Percentiles rank a stretch among this genome's conserved stretches.
Evolutionary conservation across 1,140 invertebrate species (phyloP).

Genomic region (Ylistrum balloti): DNA sequence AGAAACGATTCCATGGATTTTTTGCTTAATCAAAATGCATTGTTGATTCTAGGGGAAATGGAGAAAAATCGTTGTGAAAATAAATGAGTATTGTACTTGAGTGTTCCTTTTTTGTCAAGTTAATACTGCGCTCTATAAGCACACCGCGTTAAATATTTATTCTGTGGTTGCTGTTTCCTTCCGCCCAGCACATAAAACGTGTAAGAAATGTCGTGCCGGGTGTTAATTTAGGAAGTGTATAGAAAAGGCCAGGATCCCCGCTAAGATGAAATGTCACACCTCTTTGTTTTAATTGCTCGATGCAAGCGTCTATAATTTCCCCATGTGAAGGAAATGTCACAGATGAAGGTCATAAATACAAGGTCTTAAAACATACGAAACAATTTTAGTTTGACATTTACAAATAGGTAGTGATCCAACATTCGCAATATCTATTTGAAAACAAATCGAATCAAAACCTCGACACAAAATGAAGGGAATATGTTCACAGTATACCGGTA

Average conservation of each 20-base stretch:
- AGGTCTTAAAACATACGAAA: not conserved
- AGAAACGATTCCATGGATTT: too few species aligned
- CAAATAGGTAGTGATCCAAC: not conserved
- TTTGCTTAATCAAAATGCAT: not conserved
- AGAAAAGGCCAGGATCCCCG: not conserved
- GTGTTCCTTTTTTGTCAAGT: not conserved
- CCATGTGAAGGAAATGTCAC: not conserved
- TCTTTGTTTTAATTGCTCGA: conserved; percentile 28
- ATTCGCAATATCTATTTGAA: not conserved
- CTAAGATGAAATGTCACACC: conserved; percentile 38
- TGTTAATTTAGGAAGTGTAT: not conserved
- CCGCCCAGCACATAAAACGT: not conserved
- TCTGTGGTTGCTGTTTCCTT: not conserved
- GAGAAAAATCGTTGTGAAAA: not conserved
- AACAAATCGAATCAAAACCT: not conserved
- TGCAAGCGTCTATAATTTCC: not conserved
- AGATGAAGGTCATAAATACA: not conserved
- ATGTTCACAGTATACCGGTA: too few species aligned
- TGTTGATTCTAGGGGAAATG: not conserved
- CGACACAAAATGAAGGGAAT: too few species aligned
- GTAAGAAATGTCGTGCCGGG: not conserved
- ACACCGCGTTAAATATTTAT: not conserved
- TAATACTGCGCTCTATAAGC: not conserved
- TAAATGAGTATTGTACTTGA: not conserved
- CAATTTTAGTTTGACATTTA: not conserved